Percentiles rank a stretch among this genome's conserved stretches.
These are phyloP conservation scores for Xerus inauris DNA, from an alignment of 2,113 vertebrate species.

Conservation along the genomic window DNA sequence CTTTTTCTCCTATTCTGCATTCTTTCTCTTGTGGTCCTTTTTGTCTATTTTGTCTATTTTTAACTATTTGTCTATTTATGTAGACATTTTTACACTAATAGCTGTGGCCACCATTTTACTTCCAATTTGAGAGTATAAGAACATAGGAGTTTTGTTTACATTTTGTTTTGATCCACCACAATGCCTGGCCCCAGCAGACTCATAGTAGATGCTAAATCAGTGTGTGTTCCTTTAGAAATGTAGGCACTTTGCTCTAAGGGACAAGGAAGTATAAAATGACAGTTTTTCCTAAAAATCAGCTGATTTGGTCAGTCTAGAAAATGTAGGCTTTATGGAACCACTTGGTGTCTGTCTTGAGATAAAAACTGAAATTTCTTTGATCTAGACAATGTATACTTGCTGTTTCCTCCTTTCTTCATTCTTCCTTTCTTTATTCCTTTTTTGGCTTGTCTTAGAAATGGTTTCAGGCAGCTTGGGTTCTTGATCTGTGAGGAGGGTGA, in stretches of 20 bases:
- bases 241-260: background rate
- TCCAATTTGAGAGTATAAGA: background rate
- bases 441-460: constrained; percentile 5
- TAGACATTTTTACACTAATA: background rate
- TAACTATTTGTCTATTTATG: too few species aligned
- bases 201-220: background rate
- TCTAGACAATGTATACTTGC: background rate
- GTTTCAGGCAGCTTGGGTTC: background rate
- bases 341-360: background rate
- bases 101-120: background rate
- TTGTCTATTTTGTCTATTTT: too few species aligned
- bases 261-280: background rate
- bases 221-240: background rate
- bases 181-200: background rate
- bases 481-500: background rate
- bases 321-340: background rate
- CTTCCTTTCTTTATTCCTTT: background rate
- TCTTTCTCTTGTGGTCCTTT: background rate
- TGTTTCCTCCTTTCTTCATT: background rate
- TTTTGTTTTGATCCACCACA: background rate
- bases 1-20: background rate
- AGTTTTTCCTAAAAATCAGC: background rate
- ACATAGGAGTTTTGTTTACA: background rate
- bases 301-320: background rate
- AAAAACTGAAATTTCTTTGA: background rate